phyloP scores from a whole-genome alignment of 2,113 vertebrate species.

The Calonectris borealis region DNA sequence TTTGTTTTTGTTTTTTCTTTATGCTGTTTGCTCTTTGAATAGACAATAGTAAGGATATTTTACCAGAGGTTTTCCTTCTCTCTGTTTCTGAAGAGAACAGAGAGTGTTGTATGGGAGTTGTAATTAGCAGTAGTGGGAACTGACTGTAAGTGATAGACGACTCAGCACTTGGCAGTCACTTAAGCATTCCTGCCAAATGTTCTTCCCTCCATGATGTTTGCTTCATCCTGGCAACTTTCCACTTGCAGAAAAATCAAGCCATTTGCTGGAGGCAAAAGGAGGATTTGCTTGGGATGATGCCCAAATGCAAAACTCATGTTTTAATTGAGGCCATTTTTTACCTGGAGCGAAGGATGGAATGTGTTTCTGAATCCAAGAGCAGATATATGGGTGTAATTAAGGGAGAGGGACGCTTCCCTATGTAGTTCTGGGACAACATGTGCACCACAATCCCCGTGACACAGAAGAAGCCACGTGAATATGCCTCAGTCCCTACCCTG shows the following conservation, averaged over 20 bases:
- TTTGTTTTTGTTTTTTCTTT: background rate
- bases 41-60: background rate
- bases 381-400: background rate
- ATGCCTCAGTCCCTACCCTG: background rate
- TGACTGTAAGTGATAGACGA: conserved; percentile 40
- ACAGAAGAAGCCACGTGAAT: background rate
- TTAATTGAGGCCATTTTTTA: conserved; percentile 28
- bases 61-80: background rate
- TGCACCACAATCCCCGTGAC: background rate
- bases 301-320: background rate
- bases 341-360: background rate
- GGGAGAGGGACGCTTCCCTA: background rate
- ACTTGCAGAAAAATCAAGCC: conserved; percentile 15
- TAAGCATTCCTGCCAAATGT: conserved; percentile 22
- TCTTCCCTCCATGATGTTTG: conserved; percentile 46
- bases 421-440: background rate
- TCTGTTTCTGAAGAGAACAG: background rate
- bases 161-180: conserved; percentile 47
- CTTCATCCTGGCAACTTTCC: conserved; percentile 51
- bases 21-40: background rate
- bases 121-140: conserved; percentile 43
- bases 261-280: conserved; percentile 28
- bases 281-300: conserved; percentile 26
- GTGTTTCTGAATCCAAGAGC: background rate
- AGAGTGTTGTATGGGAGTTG: background rate